Base-by-base conservation (phyloP, 2,113 vertebrate genomes). In the Amazona guildingii region DNA sequence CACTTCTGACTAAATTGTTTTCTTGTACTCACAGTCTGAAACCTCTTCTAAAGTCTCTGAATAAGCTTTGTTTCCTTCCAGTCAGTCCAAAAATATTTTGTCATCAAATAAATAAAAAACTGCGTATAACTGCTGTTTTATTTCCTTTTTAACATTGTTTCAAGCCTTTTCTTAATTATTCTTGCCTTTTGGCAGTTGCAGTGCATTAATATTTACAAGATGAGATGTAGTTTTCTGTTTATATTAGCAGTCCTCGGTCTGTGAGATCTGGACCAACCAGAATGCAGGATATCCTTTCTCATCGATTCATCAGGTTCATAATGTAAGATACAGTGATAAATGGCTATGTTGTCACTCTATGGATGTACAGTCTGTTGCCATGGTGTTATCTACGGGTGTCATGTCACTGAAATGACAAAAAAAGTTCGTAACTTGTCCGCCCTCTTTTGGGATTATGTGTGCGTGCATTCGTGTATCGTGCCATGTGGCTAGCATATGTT, bases 241-340 rank as follows among this genome's bases (percentile, higher is more conserved):
- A 98, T 98, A 97, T 96, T 97, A 98, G 98, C 98, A 98, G 98
- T 98, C 98, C 68, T 98, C 98, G 95, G 98, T 98, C 98, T 98
- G 98, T 98, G 98, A 98, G 79, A 98, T 98, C 89, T 98, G 98
- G 98, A 98, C 98, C 89, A 98, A 98, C 98, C 98, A 98, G 98
- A 98, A 98, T 96, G 98, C 98, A 97, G 98, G 98, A 98, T 98
- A 98, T 97, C 98, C 98, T 98, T 98, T 98, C 98, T 97, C 98
- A 95, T 98, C 98, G 96, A 98, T 98, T 59, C 98, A 98, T 96
- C 98, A 98, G 98, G 98, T 98, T 94, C 98, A 98, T 98, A 98
- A 98, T 98, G 98, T 98, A 98, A 98, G 98, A 97, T 64, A 92
- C 94, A 92, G 94, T 1, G 88, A 91, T 98, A 67, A 96, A 97